Evolutionary conservation across 2,797 vertebrate species (phyloP), one percentile per base, ranked within the genome.

Genomic region (Bovichtus diacanthus): DNA sequence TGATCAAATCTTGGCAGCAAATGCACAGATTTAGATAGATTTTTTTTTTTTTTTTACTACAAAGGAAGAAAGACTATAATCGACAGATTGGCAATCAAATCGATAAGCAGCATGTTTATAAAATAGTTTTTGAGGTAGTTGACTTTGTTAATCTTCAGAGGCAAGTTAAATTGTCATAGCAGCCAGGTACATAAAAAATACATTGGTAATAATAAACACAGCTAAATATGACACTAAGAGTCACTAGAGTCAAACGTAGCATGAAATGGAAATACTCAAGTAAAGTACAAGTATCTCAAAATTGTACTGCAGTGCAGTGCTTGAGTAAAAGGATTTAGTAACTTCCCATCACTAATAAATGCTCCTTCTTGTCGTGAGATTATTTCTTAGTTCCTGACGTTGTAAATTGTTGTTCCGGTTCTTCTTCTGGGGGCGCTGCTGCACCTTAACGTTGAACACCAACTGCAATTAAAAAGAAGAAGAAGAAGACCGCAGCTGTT

Each of bases 401-500:
- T 16, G n/a, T 6, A 8, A 0, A 2, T 18, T 1, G 2, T 9
- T 66, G 6, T 6, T 1, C 7, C 18, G 1, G n/a, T 5, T 12
- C 4, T 1, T 2, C 77, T 19, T 8, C 5, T 70, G 62, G 34
- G 41, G 85, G 78, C 68, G 82, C 81, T 71, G 2, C 0, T 38
- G 6, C 0, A 0, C 2, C 12, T 39, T 3, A 1, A 21, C 23
- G 6, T 8, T 6, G 0, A 49, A 54, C 0, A 0, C 1, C 3
- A 29, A 58, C 54, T 3, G 1, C 0, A 18, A 55, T 66, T 58
- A 0, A 51, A 23, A 21, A 31, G 49, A 78, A 38, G 82, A 83
- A 80, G 74, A 70, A 71, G 50, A 50, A 44, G 3, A 2, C 31
- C 38, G 44, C 80, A 67, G 80, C 80, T 68, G 89, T 64, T 81